Evolutionary conservation across 2,888 invertebrate species (phyloP).

Genomic region (Eristalis arbustorum): DNA sequence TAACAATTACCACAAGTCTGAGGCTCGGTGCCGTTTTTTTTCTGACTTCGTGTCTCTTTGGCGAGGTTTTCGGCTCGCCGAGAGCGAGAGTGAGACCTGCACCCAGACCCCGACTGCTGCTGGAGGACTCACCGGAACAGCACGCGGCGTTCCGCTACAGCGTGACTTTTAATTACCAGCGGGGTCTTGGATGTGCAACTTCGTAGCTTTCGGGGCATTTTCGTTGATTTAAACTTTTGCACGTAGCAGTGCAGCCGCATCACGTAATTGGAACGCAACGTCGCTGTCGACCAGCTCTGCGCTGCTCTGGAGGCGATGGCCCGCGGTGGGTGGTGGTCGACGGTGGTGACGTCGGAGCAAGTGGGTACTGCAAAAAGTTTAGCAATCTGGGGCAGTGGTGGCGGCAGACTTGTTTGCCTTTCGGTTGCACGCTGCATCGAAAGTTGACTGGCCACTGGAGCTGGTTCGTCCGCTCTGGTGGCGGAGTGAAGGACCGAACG

Average conservation of each 20-base stretch:
- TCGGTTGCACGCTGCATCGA: constrained; percentile 13
- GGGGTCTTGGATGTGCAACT: constrained; percentile 27
- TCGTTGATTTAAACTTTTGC: constrained; percentile 32
- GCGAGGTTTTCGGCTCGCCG: constrained; percentile 47
- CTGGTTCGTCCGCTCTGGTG: neutral
- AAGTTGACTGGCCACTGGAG: constrained; percentile 20
- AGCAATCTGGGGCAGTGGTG: constrained; percentile 41
- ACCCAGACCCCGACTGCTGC: neutral
- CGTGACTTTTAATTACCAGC: constrained; percentile 40
- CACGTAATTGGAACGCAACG: constrained; percentile 46
- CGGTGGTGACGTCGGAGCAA: constrained; percentile 2
- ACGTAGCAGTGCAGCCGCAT: constrained; percentile 43
- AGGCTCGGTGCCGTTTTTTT: constrained; percentile 13
- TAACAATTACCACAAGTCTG: constrained; percentile 49
- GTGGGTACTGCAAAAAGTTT: constrained; percentile 16
- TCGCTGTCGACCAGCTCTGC: neutral
- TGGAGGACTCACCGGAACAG: constrained; percentile 32
- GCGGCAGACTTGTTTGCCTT: constrained; percentile 15
- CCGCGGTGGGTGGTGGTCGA: neutral
- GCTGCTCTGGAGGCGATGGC: neutral
- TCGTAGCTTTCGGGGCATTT: constrained; percentile 4
- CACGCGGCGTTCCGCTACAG: constrained; percentile 47
- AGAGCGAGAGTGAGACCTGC: constrained; percentile 51
- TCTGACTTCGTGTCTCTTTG: constrained; percentile 4
- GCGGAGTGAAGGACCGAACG: neutral